Conservation (phyloP, 37 sponge, comb jelly and placozoan species). For the Bolinopsis microptera region DNA sequence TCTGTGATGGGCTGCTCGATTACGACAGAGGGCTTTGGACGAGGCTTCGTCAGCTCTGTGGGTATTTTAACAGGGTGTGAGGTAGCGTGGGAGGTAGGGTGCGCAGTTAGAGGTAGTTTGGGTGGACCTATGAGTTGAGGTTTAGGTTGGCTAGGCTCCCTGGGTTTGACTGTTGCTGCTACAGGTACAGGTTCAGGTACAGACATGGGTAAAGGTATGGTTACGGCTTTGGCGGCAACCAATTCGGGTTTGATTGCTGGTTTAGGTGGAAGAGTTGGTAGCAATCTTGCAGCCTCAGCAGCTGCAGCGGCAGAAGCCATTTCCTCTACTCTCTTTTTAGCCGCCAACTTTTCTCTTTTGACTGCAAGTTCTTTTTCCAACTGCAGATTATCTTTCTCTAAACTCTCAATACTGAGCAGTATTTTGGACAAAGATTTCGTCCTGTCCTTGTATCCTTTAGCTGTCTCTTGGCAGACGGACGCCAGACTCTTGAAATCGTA, state of each 20-base stretch:
- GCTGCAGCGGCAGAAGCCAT: background rate
- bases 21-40: conserved; percentile 55
- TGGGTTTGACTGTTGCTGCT: background rate
- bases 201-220: background rate
- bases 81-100: background rate
- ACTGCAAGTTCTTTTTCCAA: conserved; percentile 6
- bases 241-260: background rate
- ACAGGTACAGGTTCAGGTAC: background rate
- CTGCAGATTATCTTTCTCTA: conserved; percentile 22
- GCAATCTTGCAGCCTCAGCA: background rate
- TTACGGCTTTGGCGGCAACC: background rate
- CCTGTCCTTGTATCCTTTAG: conserved; percentile 16
- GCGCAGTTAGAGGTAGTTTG: background rate
- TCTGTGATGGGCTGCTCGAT: conserved; percentile 10
- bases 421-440: background rate
- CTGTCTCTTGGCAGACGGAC: background rate
- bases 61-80: conserved; percentile 49
- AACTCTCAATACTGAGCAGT: background rate
- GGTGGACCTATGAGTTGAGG: background rate
- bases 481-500: conserved; percentile 28
- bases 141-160: background rate
- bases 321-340: background rate
- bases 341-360: conserved; percentile 28
- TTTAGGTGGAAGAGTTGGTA: background rate
- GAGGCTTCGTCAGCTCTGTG: conserved; percentile 39